Conservation (phyloP, 2,113 vertebrate genomes). For the Elachura formosa region DNA sequence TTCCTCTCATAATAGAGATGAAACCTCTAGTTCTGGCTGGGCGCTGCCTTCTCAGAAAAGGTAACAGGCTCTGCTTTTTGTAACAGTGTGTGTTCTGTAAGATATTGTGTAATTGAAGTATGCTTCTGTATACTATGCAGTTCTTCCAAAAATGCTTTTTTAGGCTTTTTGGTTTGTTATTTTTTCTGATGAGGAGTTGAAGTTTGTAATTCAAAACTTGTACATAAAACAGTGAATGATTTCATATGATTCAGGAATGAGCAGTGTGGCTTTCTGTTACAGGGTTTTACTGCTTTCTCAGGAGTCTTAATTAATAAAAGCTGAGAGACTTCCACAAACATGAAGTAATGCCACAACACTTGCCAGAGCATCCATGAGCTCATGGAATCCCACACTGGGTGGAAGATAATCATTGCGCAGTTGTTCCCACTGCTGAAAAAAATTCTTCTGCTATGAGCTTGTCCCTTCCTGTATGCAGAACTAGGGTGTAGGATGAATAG, state of each 20-base stretch:
- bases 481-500: background rate
- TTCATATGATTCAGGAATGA: constrained; percentile 48
- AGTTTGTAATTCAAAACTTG: constrained; percentile 63
- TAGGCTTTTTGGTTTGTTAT: constrained; percentile 29
- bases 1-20: constrained; percentile 1
- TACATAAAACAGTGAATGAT: constrained; percentile 56
- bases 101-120: constrained; percentile 49
- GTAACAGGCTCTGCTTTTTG: constrained; percentile 31
- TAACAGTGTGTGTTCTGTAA: constrained; percentile 62
- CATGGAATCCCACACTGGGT: background rate
- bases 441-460: constrained; percentile 6
- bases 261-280: constrained; percentile 19
- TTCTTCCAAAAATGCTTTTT: constrained; percentile 52
- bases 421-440: background rate
- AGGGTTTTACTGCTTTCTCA: background rate
- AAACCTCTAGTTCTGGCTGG: constrained; percentile 18
- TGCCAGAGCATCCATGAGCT: background rate
- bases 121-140: constrained; percentile 62
- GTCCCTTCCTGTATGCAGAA: constrained; percentile 15
- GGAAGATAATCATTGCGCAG: background rate
- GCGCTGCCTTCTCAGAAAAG: background rate
- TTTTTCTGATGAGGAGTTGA: constrained; percentile 62
- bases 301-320: constrained; percentile 53
- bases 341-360: background rate
- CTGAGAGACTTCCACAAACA: constrained; percentile 11